phyloP scores from a whole-genome alignment of 2,113 vertebrate genomes.

The Cynocephalus volans region DNA sequence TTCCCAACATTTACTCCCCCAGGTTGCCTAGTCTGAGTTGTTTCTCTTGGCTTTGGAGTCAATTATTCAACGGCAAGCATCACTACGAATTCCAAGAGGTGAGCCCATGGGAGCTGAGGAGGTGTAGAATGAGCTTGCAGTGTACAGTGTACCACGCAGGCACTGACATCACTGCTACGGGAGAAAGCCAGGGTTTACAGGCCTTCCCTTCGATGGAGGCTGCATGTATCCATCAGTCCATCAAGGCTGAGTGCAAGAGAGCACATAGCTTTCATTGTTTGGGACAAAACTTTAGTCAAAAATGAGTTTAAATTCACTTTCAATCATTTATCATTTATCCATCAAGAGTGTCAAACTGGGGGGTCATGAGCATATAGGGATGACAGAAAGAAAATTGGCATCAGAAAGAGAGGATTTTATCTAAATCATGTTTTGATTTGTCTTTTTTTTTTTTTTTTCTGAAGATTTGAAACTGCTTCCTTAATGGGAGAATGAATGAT shows the following conservation, averaged over 20 bases:
- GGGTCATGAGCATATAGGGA: background rate
- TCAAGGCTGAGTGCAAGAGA: background rate
- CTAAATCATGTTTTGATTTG: background rate
- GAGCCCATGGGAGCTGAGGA: background rate
- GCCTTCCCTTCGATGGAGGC: too few species aligned
- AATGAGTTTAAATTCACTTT: background rate
- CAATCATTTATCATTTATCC: background rate
- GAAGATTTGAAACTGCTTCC: slow-evolving; percentile 44
- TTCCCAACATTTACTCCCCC: background rate
- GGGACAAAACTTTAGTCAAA: background rate
- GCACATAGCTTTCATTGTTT: background rate
- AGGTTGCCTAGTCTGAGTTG: background rate
- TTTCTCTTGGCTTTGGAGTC: slow-evolving; percentile 7
- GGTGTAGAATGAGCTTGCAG: background rate
- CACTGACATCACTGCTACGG: accelerated
- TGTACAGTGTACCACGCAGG: too few species aligned
- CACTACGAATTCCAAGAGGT: background rate
- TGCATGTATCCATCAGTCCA: background rate
- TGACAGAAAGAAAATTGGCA: slow-evolving; percentile 4
- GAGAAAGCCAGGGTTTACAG: background rate
- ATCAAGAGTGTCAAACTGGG: background rate
- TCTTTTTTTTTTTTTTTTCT: background rate
- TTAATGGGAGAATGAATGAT: slow-evolving; percentile 18
- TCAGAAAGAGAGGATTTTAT: background rate
- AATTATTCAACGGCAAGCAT: background rate